Base-by-base conservation (phyloP, 2,888 invertebrate species). In the Brenthis ino region DNA sequence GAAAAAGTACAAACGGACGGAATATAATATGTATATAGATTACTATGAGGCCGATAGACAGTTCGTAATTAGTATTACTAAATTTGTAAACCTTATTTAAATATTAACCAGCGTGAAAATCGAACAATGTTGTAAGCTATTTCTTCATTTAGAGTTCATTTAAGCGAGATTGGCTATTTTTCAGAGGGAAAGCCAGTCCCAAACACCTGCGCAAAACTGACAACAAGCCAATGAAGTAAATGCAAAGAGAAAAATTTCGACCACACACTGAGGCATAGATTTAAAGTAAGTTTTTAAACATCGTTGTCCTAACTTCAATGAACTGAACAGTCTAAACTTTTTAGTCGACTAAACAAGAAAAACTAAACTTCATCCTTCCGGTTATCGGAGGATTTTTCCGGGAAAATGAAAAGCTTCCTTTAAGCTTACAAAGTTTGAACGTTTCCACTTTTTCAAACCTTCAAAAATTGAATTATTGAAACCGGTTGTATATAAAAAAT, bases 301-400 rank as follows among this genome's bases (percentile, higher is more conserved):
- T 60, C 61, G 65, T 60, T 51, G 65, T 56, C 11, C 69, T 57
- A 69, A 69, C 69, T 69, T 65, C 51, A 57, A 57, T 65, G 57
- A 65, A 63, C 61, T 69, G 50, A 51, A 16, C 14, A 37, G 24
- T 16, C 61, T 51, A 16, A 67, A 67, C 64, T 65, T 57, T 65
- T 67, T 65, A 68, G 65, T 68, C 54, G 65, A 65, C 57, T 65
- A 48, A 68, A 58, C 68, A 71, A 70, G 67, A 67, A 67, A 67
- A 67, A 61, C 56, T 68, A 61, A 66, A 68, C 64, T 71, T 51
- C n/a, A 64, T 64, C 70, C 60, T 70, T 65, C 68, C 71, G 68
- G 57, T 64, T 63, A 68, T 68, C 57, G 57, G 43, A 57, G 56
- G 55, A 64, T 56, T 67, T 64, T 67, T 65, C 60, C 51, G 56